Conservation (phyloP, 2,888 invertebrate genomes). For the Crematogaster levior region DNA sequence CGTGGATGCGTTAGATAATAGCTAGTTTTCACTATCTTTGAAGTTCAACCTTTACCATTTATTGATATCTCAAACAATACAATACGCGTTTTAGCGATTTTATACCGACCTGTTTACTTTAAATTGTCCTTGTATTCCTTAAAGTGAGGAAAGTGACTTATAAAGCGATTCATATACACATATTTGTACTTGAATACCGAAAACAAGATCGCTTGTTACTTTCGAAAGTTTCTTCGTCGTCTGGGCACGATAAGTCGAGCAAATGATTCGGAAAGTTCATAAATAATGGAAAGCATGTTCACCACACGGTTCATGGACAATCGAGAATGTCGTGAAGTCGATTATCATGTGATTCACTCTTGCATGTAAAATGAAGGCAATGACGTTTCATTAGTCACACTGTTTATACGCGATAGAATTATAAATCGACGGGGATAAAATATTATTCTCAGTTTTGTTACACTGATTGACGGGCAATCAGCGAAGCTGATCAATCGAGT, state of each 20-base stretch:
- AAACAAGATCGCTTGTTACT: background rate
- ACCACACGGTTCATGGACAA: slow-evolving; percentile 69
- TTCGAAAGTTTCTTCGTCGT: background rate
- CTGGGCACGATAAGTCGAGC: background rate
- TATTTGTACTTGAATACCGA: background rate
- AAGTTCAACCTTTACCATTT: background rate
- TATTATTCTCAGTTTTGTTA: slow-evolving; percentile 26
- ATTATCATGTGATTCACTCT: slow-evolving; percentile 73
- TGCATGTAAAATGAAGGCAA: slow-evolving; percentile 66
- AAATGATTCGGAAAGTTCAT: slow-evolving; percentile 8
- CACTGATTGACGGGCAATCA: background rate
- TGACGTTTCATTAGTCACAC: slow-evolving; percentile 72
- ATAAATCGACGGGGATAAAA: slow-evolving; percentile 57
- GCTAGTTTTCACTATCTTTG: too few relatives aligned
- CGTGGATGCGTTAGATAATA: background rate
- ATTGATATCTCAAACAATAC: background rate
- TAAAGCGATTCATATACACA: background rate
- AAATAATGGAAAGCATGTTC: slow-evolving; percentile 59
- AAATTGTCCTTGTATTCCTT: background rate
- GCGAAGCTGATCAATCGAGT: background rate
- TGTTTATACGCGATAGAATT: slow-evolving; percentile 64
- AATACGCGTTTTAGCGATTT: background rate
- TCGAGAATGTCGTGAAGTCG: slow-evolving; percentile 52
- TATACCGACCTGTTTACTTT: background rate
- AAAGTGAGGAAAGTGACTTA: background rate